Conservation (phyloP, 2,113 vertebrate genomes). For the Turdus rufiventris region DNA sequence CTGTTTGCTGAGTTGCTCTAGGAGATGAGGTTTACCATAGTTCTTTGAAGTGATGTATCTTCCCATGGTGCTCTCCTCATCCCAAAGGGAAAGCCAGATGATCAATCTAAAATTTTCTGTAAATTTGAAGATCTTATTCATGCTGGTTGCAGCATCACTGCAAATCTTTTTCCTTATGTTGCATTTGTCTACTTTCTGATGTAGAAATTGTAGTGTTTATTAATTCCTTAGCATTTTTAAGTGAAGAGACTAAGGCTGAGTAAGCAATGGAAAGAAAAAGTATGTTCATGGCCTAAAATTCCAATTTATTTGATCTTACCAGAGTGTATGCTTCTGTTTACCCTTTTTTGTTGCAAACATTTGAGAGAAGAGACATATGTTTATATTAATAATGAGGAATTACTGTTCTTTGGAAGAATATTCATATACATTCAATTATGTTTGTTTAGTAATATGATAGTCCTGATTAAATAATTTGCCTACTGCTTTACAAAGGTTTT, state of each 20-base stretch:
- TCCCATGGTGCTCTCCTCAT: neutral
- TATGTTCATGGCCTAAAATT: neutral
- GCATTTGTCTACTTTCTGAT: neutral
- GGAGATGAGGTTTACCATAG: neutral
- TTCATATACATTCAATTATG: neutral
- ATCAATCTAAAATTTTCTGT: neutral
- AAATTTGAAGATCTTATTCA: neutral
- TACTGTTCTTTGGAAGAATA: neutral
- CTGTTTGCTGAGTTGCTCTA: neutral
- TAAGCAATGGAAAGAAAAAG: neutral
- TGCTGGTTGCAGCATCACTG: neutral
- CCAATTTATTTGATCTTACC: neutral
- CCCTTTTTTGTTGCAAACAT: neutral
- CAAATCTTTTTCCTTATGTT: neutral
- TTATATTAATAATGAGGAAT: neutral
- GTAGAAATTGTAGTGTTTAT: neutral
- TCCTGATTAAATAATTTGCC: neutral
- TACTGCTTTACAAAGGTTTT: neutral
- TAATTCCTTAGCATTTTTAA: neutral
- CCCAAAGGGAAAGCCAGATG: neutral
- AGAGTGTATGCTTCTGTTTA: neutral
- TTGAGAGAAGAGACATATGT: neutral
- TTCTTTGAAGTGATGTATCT: neutral
- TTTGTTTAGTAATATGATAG: neutral
- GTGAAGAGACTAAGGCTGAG: neutral